Conservation (phyloP, 2,888 invertebrate genomes). For the Campopleginae sp. region DNA sequence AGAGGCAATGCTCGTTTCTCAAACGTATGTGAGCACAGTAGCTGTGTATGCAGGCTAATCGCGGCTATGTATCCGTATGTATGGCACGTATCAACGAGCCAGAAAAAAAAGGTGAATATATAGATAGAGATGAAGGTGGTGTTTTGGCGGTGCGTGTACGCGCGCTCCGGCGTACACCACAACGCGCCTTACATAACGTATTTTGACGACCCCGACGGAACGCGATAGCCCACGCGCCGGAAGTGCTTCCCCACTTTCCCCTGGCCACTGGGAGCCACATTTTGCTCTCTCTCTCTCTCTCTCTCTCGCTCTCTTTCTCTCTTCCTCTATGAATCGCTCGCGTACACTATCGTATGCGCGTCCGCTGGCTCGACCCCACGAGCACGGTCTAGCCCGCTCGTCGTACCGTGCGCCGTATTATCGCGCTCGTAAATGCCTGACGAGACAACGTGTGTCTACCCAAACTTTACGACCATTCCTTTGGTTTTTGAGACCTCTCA, state of each 20-base stretch:
- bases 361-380: slow-evolving; percentile 27
- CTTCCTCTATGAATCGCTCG: slow-evolving; percentile 40
- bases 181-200: slow-evolving; percentile 75
- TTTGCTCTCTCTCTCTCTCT: slow-evolving; percentile 22
- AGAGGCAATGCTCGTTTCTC: not conserved
- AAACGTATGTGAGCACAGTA: slow-evolving; percentile 12
- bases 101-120: slow-evolving; percentile 20
- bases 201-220: slow-evolving; percentile 76
- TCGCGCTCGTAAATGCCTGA: slow-evolving; percentile 3
- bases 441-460: not conserved
- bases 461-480: not conserved
- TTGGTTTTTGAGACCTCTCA: not conserved
- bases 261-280: slow-evolving; percentile 61
- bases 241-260: slow-evolving; percentile 73
- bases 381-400: slow-evolving; percentile 11
- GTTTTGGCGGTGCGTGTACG: slow-evolving; percentile 51
- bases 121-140: slow-evolving; percentile 41
- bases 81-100: slow-evolving; percentile 55
- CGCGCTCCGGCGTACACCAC: slow-evolving; percentile 60
- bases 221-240: slow-evolving; percentile 75
- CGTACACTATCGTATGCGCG: slow-evolving; percentile 18
- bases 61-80: slow-evolving; percentile 53
- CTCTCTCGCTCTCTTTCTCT: slow-evolving; percentile 31
- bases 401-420: slow-evolving; percentile 9
- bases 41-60: slow-evolving; percentile 20